Evolutionary conservation across 1,140 invertebrate genomes (phyloP).

Genomic region (Drosophila sechellia): DNA sequence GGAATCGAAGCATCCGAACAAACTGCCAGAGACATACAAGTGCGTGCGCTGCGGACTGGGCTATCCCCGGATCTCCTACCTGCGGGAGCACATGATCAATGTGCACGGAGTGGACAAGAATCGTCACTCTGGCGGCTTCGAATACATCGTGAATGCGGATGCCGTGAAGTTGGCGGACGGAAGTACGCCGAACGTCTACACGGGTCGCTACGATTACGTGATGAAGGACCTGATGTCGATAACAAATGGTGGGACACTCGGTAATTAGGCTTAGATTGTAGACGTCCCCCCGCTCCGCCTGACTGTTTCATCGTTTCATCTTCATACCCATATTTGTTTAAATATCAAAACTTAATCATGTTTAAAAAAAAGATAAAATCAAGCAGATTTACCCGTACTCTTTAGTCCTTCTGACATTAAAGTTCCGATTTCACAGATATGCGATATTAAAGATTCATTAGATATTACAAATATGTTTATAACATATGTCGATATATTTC

Average conservation of each 20-base stretch:
- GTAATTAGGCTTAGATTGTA: conserved; percentile 76
- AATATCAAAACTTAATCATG: neutral
- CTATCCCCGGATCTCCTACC: conserved; percentile 77
- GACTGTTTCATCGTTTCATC: conserved; percentile 1
- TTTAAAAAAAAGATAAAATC: no score
- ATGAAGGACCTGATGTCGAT: conserved; percentile 84
- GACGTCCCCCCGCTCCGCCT: conserved; percentile 27
- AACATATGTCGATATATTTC: no score
- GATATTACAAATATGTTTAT: no score
- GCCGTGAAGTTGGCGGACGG: conserved; percentile 74
- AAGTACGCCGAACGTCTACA: conserved; percentile 72
- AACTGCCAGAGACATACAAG: conserved; percentile 82
- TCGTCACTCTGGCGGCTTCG: conserved; percentile 76
- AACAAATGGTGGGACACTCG: conserved; percentile 84
- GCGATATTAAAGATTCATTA: no score
- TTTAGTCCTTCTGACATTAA: no score
- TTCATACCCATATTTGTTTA: no score
- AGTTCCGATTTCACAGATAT: no score
- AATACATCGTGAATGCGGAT: conserved; percentile 80
- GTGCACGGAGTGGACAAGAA: conserved; percentile 77
- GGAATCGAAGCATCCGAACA: conserved; percentile 84
- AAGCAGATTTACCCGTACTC: no score
- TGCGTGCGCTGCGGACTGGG: conserved; percentile 78
- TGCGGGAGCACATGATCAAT: conserved; percentile 82
- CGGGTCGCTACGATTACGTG: conserved; percentile 82